These are phyloP conservation scores for Bombus terrestris DNA, from an alignment of 1,140 invertebrate species.

Conservation along the genomic window DNA sequence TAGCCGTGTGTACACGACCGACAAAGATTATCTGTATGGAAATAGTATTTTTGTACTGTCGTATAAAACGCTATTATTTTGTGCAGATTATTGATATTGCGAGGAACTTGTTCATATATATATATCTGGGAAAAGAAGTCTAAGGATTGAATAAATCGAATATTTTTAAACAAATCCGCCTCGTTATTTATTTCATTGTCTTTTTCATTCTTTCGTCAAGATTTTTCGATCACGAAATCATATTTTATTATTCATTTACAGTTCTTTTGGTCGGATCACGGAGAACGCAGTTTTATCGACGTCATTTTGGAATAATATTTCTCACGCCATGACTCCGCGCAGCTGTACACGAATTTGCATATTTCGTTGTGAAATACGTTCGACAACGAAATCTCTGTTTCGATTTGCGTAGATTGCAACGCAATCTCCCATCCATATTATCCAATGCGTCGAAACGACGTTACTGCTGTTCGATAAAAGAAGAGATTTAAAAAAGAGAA, in stretches of 20 bases:
- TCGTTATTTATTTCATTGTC: too few relatives aligned
- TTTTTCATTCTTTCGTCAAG: background rate
- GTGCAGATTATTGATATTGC: constrained; percentile 57
- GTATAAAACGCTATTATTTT: constrained; percentile 52
- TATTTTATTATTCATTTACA: background rate
- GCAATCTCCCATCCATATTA: constrained; percentile 34
- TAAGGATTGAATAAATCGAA: constrained; percentile 52
- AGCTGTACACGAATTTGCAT: constrained; percentile 52
- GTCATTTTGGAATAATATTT: constrained; percentile 52
- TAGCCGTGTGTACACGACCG: background rate
- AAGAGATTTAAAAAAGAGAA: background rate
- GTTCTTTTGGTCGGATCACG: background rate
- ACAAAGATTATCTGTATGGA: background rate
- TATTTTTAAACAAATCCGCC: constrained; percentile 62
- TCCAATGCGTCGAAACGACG: constrained; percentile 28
- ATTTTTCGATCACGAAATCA: background rate
- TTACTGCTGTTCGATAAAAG: background rate
- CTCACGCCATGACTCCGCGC: constrained; percentile 6
- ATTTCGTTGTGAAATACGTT: constrained; percentile 45
- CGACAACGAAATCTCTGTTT: constrained; percentile 44
- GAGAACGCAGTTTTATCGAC: background rate
- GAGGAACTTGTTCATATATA: constrained; percentile 36
- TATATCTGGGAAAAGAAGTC: constrained; percentile 32
- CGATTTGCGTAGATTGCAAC: constrained; percentile 57
- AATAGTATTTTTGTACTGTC: constrained; percentile 42